Evolutionary conservation across 2,113 vertebrate species (phyloP).

Genomic region (Mormyrus lacerda): DNA sequence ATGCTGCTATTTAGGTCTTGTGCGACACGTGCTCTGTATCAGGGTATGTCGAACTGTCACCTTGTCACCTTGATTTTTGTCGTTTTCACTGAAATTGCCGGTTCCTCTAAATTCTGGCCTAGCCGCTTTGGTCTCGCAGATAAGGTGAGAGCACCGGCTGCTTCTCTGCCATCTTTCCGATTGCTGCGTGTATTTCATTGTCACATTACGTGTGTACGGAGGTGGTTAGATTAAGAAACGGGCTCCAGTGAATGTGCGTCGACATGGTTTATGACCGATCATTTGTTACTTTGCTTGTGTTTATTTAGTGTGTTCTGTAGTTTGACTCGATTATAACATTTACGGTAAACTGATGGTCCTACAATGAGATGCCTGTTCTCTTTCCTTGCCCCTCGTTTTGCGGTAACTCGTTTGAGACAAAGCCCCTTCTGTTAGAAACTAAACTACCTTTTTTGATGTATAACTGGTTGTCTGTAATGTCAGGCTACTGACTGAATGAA

Average conservation of each 20-base stretch:
- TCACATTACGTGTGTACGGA: not conserved
- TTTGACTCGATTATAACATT: not conserved
- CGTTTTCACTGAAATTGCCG: not conserved
- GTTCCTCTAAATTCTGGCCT: not conserved
- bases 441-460: not conserved
- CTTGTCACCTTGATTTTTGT: not conserved
- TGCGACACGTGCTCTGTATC: not conserved
- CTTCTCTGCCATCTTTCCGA: not conserved
- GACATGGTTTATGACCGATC: not conserved
- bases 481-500: not conserved
- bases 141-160: not conserved
- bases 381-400: not conserved
- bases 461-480: not conserved
- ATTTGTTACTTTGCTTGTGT: not conserved
- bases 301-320: not conserved
- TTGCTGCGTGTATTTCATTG: not conserved
- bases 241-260: not conserved
- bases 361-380: not conserved
- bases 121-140: not conserved
- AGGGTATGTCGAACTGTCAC: not conserved
- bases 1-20: not conserved
- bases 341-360: not conserved
- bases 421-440: not conserved
- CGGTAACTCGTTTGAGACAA: not conserved
- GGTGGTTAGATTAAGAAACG: not conserved